Percentiles rank a stretch among this genome's conserved stretches.
phyloP scores from a whole-genome alignment of 2,888 invertebrate species.

The Drosophila niveifrons region DNA sequence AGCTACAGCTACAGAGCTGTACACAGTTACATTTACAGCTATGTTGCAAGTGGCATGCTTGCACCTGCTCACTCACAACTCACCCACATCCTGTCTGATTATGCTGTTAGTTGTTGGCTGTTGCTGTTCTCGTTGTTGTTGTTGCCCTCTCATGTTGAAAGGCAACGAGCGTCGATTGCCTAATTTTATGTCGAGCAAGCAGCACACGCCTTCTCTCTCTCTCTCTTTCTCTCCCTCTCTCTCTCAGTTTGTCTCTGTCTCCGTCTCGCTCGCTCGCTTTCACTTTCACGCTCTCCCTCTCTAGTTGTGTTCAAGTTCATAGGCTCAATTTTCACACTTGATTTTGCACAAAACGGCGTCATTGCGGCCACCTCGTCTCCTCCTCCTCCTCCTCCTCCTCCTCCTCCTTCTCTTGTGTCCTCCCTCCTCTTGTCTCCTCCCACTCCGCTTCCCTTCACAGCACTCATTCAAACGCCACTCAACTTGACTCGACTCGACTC shows the following conservation, averaged over 20 bases:
- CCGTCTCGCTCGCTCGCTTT: slow-evolving; percentile 1
- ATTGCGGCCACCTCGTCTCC: slow-evolving; percentile 7
- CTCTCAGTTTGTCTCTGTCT: not conserved
- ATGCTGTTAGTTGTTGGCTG: slow-evolving; percentile 2
- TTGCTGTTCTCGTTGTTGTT: not conserved
- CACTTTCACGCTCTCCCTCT: not conserved
- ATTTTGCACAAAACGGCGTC: slow-evolving; percentile 53
- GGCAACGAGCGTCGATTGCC: slow-evolving; percentile 57
- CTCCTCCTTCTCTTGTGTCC: not conserved
- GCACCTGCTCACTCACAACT: slow-evolving; percentile 55
- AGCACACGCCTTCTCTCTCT: slow-evolving; percentile 15
- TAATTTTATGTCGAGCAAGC: slow-evolving; percentile 57
- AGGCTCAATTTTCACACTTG: slow-evolving; percentile 74
- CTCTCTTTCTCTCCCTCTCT: not conserved
- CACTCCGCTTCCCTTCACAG: not conserved
- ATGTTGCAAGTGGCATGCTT: slow-evolving; percentile 12
- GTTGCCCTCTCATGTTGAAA: slow-evolving; percentile 53
- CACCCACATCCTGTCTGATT: slow-evolving; percentile 64
- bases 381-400: not conserved
- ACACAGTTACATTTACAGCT: slow-evolving; percentile 21
- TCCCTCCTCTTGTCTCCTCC: not conserved
- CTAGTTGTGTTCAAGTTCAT: slow-evolving; percentile 42
- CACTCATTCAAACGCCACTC: slow-evolving; percentile 12
- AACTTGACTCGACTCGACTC: slow-evolving; percentile 27
- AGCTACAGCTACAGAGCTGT: slow-evolving; percentile 10